A percentile compares a stretch with the other conserved stretches of the same genome.
These are phyloP conservation scores for Iselma pallidipennis DNA, from an alignment of 2,888 invertebrate genomes.

Conservation along the genomic window DNA sequence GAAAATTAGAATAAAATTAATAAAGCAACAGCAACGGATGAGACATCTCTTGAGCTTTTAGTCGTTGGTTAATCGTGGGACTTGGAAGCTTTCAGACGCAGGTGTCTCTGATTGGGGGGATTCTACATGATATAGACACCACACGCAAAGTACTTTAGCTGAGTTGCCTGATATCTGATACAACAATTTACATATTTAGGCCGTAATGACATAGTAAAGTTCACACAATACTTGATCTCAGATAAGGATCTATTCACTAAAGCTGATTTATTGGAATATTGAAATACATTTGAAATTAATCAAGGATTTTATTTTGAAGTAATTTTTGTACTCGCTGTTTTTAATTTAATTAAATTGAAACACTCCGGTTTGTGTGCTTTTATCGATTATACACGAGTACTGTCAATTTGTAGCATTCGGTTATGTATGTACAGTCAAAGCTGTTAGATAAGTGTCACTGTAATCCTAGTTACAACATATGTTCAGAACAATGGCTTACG, in stretches of 20 bases:
- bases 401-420: background rate
- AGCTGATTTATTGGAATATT: constrained; percentile 41
- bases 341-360: too few species aligned
- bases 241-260: constrained; percentile 33
- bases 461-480: background rate
- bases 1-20: constrained; percentile 43
- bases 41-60: constrained; percentile 34
- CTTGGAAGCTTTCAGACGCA: constrained; percentile 39
- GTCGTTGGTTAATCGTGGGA: constrained; percentile 32
- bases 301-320: too few species aligned
- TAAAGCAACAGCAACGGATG: constrained; percentile 34
- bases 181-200: constrained; percentile 43
- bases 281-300: too few species aligned
- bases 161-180: constrained; percentile 36
- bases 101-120: constrained; percentile 44
- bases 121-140: constrained; percentile 33
- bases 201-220: constrained; percentile 38
- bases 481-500: background rate
- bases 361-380: background rate
- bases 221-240: constrained; percentile 40
- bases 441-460: background rate
- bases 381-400: background rate
- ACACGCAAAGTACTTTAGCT: constrained; percentile 36
- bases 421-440: background rate
- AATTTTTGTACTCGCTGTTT: too few species aligned